Percentiles rank a stretch among this genome's conserved stretches.
These are phyloP conservation scores for Zingel zingel DNA, from an alignment of 2,113 vertebrate species.

Conservation along the genomic window DNA sequence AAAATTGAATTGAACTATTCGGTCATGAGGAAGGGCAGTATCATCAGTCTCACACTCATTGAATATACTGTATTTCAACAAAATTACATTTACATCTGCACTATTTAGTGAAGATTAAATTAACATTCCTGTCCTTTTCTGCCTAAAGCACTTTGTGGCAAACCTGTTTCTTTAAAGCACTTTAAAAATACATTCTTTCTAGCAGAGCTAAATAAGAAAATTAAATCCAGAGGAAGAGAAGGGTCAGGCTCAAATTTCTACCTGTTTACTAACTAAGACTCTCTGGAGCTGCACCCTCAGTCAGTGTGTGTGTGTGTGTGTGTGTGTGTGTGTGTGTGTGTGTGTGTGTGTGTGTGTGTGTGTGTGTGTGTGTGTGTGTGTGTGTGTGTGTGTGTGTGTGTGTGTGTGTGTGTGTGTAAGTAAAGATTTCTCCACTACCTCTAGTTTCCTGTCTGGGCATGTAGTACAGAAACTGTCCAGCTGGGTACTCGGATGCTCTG, in stretches of 20 bases:
- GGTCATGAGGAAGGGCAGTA: neutral
- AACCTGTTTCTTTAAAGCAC: conserved; percentile 13
- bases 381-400: conserved; percentile 19
- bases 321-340: conserved; percentile 4
- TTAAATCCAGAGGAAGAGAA: conserved; percentile 17
- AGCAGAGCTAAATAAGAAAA: neutral
- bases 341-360: conserved; percentile 11
- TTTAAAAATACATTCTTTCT: conserved; percentile 14
- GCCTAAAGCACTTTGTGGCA: neutral
- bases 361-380: conserved; percentile 13
- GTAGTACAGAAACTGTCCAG: conserved; percentile 92
- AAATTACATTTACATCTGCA: neutral
- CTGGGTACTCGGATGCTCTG: conserved; percentile 89
- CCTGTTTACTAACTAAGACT: neutral
- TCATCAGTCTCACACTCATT: neutral
- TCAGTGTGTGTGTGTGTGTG: neutral
- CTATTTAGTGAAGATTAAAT: conserved; percentile 6
- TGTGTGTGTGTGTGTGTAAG: conserved; percentile 7
- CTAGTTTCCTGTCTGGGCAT: conserved; percentile 85
- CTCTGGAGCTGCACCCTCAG: too few relatives aligned
- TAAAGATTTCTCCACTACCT: conserved; percentile 82
- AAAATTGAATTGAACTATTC: too few relatives aligned
- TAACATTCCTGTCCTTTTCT: neutral
- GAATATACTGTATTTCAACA: neutral
- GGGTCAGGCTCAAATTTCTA: neutral